phyloP scores from a whole-genome alignment of 1,140 invertebrate genomes.

The Babylonia areolata region DNA sequence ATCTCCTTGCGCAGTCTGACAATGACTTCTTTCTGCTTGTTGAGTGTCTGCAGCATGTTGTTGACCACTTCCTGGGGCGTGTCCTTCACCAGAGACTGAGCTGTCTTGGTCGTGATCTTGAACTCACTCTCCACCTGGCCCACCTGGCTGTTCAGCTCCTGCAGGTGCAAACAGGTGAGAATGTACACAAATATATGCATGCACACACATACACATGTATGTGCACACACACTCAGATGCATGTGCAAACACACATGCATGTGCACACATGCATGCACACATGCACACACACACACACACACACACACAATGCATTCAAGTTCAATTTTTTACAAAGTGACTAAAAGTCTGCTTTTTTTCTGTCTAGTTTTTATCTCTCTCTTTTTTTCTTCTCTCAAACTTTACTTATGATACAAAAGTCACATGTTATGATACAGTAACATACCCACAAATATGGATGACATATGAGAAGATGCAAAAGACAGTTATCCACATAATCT shows the following conservation, averaged over 20 bases:
- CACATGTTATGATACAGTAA: too few species aligned
- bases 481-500: too few species aligned
- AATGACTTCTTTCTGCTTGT: conserved; percentile 88
- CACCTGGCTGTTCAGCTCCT: conserved; percentile 85
- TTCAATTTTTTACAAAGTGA: too few species aligned
- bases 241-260: not conserved
- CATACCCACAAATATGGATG: too few species aligned
- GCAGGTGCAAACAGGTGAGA: not conserved
- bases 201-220: not conserved
- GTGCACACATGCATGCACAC: not conserved
- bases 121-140: conserved; percentile 92
- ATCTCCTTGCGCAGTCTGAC: conserved; percentile 85
- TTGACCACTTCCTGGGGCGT: conserved; percentile 93
- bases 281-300: too few species aligned
- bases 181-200: not conserved
- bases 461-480: too few species aligned
- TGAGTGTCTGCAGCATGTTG: conserved; percentile 90
- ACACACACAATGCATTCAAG: too few species aligned
- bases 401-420: too few species aligned
- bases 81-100: conserved; percentile 92
- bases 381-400: too few species aligned
- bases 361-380: too few species aligned
- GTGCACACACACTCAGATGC: too few species aligned
- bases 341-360: too few species aligned
- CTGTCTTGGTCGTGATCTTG: conserved; percentile 91